These are phyloP conservation scores for Ailurus styani DNA, from an alignment of 2,113 vertebrate genomes.

Conservation along the genomic window DNA sequence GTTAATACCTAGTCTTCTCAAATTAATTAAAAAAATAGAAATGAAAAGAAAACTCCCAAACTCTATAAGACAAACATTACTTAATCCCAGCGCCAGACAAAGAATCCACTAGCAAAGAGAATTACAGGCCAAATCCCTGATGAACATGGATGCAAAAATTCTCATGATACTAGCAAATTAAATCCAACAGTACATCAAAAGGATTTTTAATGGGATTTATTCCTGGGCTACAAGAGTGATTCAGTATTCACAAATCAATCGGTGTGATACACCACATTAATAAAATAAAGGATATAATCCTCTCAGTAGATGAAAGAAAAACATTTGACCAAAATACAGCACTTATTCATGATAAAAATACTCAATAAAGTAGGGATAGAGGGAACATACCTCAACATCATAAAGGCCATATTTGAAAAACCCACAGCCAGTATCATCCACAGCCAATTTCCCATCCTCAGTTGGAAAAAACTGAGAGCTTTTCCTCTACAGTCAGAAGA, in stretches of 20 bases:
- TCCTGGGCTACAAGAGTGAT: neutral
- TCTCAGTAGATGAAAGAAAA: neutral
- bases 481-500: neutral
- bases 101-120: neutral
- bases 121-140: neutral
- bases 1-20: neutral
- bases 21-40: neutral
- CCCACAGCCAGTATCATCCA: neutral
- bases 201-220: neutral
- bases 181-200: neutral
- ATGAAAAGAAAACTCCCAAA: neutral
- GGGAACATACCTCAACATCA: neutral
- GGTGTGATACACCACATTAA: neutral
- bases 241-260: neutral
- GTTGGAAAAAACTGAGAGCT: neutral
- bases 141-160: neutral
- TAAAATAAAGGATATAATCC: neutral
- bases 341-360: no score
- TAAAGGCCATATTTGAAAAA: neutral
- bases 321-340: neutral
- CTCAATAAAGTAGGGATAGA: neutral
- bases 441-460: no score
- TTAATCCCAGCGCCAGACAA: neutral
- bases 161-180: neutral
- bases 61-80: neutral